These are phyloP conservation scores for Moxostoma hubbsi DNA, from an alignment of 2,797 vertebrate genomes.

Conservation along the genomic window DNA sequence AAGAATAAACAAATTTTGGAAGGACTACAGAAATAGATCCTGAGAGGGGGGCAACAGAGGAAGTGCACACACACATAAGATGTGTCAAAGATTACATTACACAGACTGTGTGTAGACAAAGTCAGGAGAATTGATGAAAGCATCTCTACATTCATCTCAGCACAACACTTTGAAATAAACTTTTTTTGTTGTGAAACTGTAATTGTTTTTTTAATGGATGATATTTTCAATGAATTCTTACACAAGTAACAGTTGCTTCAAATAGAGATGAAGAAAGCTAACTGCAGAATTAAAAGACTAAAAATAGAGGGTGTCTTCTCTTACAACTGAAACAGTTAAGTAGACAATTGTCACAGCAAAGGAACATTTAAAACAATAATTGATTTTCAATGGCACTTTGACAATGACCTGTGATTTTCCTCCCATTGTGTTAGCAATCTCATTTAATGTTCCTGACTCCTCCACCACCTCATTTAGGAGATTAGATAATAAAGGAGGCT, in stretches of 20 bases:
- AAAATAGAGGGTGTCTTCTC: constrained; percentile 19
- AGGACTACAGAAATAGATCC: constrained; percentile 55
- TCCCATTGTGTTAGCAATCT: constrained; percentile 81
- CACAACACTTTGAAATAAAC: background rate
- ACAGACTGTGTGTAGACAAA: background rate
- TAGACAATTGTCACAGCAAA: constrained; percentile 47
- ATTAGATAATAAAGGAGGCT: constrained; percentile 79
- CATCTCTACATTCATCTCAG: background rate
- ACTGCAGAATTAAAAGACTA: constrained; percentile 46
- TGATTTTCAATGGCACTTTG: constrained; percentile 73
- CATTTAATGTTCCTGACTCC: constrained; percentile 77
- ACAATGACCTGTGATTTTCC: constrained; percentile 77
- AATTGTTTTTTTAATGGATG: background rate
- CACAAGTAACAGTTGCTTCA: background rate
- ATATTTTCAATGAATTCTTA: background rate
- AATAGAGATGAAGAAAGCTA: constrained; percentile 3
- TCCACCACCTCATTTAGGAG: constrained; percentile 80
- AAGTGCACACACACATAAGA: constrained; percentile 34
- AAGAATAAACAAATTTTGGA: constrained; percentile 54
- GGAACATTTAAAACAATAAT: constrained; percentile 75
- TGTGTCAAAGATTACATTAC: constrained; percentile 38
- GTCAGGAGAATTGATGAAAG: constrained; percentile 3
- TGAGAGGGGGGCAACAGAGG: constrained; percentile 55
- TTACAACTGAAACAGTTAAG: no score
- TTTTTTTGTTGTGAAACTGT: background rate